These are phyloP conservation scores for Dromococcyx pavoninus DNA, from an alignment of 2,797 vertebrate species.

Conservation along the genomic window DNA sequence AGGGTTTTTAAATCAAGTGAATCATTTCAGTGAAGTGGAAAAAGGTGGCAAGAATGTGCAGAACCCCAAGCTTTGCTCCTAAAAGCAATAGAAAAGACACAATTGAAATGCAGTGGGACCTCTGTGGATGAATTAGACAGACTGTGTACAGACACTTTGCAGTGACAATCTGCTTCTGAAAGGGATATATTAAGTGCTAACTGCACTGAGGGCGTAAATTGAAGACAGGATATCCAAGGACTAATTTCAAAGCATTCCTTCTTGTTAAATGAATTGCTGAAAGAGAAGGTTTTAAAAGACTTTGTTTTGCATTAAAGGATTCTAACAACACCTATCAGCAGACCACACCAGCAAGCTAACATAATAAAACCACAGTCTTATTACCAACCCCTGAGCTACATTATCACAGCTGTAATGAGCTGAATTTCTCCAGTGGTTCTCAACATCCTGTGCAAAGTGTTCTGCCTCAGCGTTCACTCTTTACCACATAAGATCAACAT, in stretches of 20 bases:
- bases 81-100: conserved; percentile 66
- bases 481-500: background rate
- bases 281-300: conserved; percentile 63
- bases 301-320: conserved; percentile 67
- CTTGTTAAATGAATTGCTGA: conserved; percentile 66
- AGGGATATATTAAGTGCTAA: conserved; percentile 66
- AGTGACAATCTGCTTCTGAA: conserved; percentile 67
- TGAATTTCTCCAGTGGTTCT: conserved; percentile 18
- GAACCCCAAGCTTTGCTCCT: conserved; percentile 55
- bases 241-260: conserved; percentile 69
- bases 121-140: conserved; percentile 61
- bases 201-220: conserved; percentile 54
- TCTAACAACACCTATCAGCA: conserved; percentile 58
- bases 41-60: conserved; percentile 64
- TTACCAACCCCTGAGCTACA: background rate
- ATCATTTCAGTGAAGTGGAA: conserved; percentile 66
- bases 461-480: background rate
- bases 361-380: conserved; percentile 35
- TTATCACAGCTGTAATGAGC: conserved; percentile 20
- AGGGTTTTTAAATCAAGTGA: conserved; percentile 68
- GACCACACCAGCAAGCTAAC: background rate
- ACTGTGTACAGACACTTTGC: conserved; percentile 63
- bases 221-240: conserved; percentile 67
- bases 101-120: conserved; percentile 67
- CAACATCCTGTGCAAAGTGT: background rate